Evolutionary conservation across 2,888 invertebrate species (phyloP).

Genomic region (Trypoxylon attenuatum): DNA sequence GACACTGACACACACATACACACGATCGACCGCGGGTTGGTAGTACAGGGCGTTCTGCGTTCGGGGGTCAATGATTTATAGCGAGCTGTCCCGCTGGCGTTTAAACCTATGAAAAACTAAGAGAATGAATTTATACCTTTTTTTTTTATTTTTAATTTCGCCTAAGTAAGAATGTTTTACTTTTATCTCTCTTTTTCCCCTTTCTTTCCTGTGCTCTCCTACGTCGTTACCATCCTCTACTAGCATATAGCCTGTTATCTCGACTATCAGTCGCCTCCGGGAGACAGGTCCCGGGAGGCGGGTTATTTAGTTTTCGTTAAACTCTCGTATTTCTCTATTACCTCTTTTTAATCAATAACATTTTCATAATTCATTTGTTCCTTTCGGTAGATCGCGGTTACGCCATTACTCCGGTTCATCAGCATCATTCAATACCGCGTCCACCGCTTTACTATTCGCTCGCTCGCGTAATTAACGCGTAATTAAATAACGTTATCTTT

Average conservation of each 20-base stretch:
- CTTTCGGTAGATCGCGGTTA: constrained; percentile 11
- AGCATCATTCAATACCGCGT: constrained; percentile 6
- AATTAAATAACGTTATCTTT: constrained; percentile 52
- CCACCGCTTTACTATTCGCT: constrained; percentile 16
- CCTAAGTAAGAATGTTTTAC: constrained; percentile 61
- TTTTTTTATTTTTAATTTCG: constrained; percentile 50
- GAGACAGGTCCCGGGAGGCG: constrained; percentile 23
- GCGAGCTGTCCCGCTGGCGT: constrained; percentile 67
- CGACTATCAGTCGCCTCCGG: constrained; percentile 45
- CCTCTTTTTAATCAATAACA: constrained; percentile 52
- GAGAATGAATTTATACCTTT: constrained; percentile 68
- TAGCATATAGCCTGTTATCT: constrained; percentile 34
- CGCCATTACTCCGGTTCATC: constrained; percentile 4
- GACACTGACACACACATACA: constrained; percentile 43
- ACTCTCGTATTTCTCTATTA: constrained; percentile 30
- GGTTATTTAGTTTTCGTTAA: constrained; percentile 14
- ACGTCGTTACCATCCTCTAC: constrained; percentile 36
- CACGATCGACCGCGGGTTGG: constrained; percentile 47
- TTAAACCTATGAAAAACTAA: constrained; percentile 70
- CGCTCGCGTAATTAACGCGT: constrained; percentile 23
- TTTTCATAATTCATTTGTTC: constrained; percentile 43
- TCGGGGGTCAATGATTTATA: constrained; percentile 66
- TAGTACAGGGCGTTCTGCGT: constrained; percentile 72
- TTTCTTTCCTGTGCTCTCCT: constrained; percentile 19
- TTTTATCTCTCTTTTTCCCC: constrained; percentile 26